Evolutionary conservation across 1,140 invertebrate species (phyloP), one percentile per base, ranked within the genome.

Genomic region (Meteorus sp.): DNA sequence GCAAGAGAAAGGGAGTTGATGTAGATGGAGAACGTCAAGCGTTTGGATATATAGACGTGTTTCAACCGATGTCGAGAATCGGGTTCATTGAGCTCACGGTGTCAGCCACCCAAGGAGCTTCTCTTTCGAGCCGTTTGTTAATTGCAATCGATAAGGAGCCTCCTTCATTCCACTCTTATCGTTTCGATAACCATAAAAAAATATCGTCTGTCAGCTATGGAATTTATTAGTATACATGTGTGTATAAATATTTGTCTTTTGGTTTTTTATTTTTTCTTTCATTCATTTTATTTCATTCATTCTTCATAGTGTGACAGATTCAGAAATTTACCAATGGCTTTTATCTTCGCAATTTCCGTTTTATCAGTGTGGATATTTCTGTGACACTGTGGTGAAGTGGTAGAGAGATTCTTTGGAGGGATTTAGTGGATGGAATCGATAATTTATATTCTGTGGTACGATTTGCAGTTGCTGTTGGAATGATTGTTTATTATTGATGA

Each of bases 41-140:
- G n/a, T n/a, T n/a, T n/a, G n/a, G n/a, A n/a, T n/a, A n/a, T n/a
- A n/a, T n/a, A n/a, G n/a, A n/a, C n/a, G n/a, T 22, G 29, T 59
- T 62, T 62, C 47, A 52, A 59, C 56, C 56, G 35, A 58, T 58
- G 47, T 51, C 47, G 45, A 51, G 56, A 23, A 43, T 43, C 15
- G 39, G 53, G 53, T 60, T 52, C 17, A 58, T 52, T 58, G 53
- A 59, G 61, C 66, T 56, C 50, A 64, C 41, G 54, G 59, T 41
- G 33, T 48, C 56, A 65, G 66, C 72, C 72, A 75, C 73, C 72
- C 72, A 74, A 73, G 72, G 64, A 73, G 72, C 67, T 71, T n/a
- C n/a, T 71, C 70, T 53, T 33, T 45, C 51, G 41, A 55, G 44
- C 55, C 43, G 56, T 56, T 56, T 59, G 61, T 62, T 62, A 62